Evolutionary conservation across 1,140 invertebrate species (phyloP).

Genomic region (Psix sp.): DNA sequence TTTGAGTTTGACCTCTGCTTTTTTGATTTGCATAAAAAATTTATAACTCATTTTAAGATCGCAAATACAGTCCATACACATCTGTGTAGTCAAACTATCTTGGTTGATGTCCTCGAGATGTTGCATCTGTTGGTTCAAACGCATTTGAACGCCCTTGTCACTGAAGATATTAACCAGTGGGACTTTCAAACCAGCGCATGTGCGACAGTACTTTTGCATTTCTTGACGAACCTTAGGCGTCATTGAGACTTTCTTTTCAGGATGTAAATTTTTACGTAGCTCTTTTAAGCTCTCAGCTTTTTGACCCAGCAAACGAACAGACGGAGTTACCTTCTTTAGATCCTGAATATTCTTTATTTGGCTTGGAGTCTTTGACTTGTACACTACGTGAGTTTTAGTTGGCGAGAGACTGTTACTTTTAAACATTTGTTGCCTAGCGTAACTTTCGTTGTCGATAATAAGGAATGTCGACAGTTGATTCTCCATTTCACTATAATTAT

Average conservation of each 20-base stretch:
- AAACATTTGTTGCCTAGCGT: constrained; percentile 30
- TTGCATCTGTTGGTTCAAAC: constrained; percentile 71
- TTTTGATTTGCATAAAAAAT: constrained; percentile 76
- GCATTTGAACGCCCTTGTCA: constrained; percentile 72
- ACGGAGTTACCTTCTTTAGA: constrained; percentile 71
- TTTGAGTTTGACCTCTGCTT: constrained; percentile 72
- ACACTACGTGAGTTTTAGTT: constrained; percentile 39
- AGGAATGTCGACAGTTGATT: constrained; percentile 40
- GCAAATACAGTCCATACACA: constrained; percentile 76
- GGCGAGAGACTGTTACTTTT: constrained; percentile 50
- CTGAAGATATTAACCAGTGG: constrained; percentile 74
- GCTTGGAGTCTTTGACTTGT: constrained; percentile 61
- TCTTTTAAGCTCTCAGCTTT: constrained; percentile 64
- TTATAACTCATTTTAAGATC: constrained; percentile 75
- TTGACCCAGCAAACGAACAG: constrained; percentile 65
- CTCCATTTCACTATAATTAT: constrained; percentile 63
- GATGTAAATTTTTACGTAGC: constrained; percentile 60
- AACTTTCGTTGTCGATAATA: constrained; percentile 49
- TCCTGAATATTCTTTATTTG: constrained; percentile 72
- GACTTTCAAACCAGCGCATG: constrained; percentile 72
- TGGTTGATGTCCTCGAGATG: constrained; percentile 70
- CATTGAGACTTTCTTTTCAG: constrained; percentile 43
- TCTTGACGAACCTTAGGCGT: constrained; percentile 29
- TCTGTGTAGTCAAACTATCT: constrained; percentile 71
- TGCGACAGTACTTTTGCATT: constrained; percentile 73